Evolutionary conservation across 2,888 invertebrate genomes (phyloP), one percentile per base, ranked within the genome.

Genomic region (Mellilla xanthometata): DNA sequence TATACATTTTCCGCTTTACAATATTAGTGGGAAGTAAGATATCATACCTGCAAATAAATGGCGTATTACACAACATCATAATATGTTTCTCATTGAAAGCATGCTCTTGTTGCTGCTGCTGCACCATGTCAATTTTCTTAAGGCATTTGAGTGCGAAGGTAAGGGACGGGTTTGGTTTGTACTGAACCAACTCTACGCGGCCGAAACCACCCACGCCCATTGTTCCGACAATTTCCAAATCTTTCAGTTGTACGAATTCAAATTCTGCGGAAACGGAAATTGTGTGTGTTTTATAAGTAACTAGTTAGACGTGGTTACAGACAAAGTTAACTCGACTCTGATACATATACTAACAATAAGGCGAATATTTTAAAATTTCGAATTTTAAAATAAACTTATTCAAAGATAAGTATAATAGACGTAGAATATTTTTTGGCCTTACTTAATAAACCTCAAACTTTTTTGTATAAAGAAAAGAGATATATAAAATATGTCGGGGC

Each of bases 141-240:
- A 97, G 91, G 67, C 96, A 96, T 84, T 97, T 97, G 50, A 97
- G 84, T 0, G 97, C 97, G 76, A 95, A 97, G 0, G 92, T 92
- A 7, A 90, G 65, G 59, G 91, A 81, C 23, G 81, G 81, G 40
- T 92, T 81, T 0, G 87, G 87, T 38, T 90, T 89, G 65, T 93
- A 92, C 15, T 91, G 90, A 11, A 95, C 95, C 49, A 96, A 86
- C 69, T 96, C 97, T 0, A 97, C 97, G 1, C 97, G 91, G 0
- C 97, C 97, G 70, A 97, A 97, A 1, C 97, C 98, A 3, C 98
- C 98, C 8, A 97, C 95, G 1, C 98, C 98, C 56, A 98, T 90
- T 0, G 97, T 97, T 12, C 95, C 95, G 10, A 96, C 90, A 48
- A 94, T 93, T 63, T 95, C 95, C 57, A 99, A 86, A 65, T 98